Percentiles rank a stretch among this genome's conserved stretches.
phyloP scores from a whole-genome alignment of 2,113 vertebrate species.

The Synchiropus splendidus region DNA sequence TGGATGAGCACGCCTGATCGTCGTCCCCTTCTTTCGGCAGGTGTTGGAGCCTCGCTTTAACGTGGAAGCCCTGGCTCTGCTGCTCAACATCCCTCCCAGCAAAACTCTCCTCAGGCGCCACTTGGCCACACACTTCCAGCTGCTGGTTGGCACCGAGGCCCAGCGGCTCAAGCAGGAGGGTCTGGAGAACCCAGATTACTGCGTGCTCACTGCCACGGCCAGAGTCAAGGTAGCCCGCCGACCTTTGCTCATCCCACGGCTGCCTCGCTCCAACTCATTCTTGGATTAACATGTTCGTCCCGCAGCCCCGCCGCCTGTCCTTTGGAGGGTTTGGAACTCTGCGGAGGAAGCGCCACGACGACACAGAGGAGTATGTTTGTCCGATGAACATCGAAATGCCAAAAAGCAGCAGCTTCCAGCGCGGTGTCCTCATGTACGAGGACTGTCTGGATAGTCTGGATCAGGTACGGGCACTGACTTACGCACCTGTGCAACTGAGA shows the following conservation, averaged over 20 bases:
- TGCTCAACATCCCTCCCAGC: slow-evolving; percentile 91
- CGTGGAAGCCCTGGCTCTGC: slow-evolving; percentile 88
- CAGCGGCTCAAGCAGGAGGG: slow-evolving; percentile 84
- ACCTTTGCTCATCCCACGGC: too few relatives aligned
- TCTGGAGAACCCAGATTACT: slow-evolving; percentile 85
- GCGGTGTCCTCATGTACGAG: slow-evolving; percentile 63
- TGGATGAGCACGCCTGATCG: too few relatives aligned
- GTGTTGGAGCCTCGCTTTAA: slow-evolving; percentile 95
- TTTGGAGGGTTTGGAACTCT: slow-evolving; percentile 87
- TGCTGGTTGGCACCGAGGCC: slow-evolving; percentile 83
- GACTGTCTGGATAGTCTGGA: slow-evolving; percentile 82
- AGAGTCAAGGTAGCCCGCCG: slow-evolving; percentile 79
- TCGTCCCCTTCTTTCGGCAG: slow-evolving; percentile 52
- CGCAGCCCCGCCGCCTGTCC: slow-evolving; percentile 82
- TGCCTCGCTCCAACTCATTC: background rate
- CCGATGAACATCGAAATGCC: slow-evolving; percentile 85
- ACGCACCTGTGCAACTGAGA: background rate
- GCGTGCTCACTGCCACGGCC: slow-evolving; percentile 85
- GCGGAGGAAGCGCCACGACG: slow-evolving; percentile 86
- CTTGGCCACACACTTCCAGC: slow-evolving; percentile 91
- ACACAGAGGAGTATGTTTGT: slow-evolving; percentile 85
- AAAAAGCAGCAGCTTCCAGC: slow-evolving; percentile 69
- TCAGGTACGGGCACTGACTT: slow-evolving; percentile 55
- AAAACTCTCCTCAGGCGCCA: slow-evolving; percentile 91
- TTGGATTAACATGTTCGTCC: background rate